phyloP scores from a whole-genome alignment of 2,888 invertebrate genomes.

The Pachydiplax longipennis region DNA sequence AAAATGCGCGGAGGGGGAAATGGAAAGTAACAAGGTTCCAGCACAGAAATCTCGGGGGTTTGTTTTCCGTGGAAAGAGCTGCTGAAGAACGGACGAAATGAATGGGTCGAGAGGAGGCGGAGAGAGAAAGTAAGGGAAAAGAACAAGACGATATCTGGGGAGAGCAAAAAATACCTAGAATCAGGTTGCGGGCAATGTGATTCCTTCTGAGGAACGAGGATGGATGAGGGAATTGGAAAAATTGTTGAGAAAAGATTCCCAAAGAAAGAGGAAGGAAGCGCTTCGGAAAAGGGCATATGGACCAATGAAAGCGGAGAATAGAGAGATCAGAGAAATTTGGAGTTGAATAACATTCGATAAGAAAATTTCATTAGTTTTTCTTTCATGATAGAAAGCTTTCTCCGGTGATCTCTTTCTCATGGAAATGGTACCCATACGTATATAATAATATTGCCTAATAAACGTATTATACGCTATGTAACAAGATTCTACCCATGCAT shows the following conservation, averaged over 20 bases:
- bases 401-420: too few species aligned
- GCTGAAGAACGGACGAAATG: neutral
- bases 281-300: neutral
- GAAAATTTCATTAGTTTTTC: too few species aligned
- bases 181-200: neutral
- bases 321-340: neutral
- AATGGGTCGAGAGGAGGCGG: neutral
- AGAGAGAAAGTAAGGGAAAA: neutral
- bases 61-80: too few species aligned
- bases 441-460: too few species aligned
- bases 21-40: neutral
- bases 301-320: neutral
- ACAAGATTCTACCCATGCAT: too few species aligned
- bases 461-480: too few species aligned
- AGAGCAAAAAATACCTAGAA: constrained; percentile 4
- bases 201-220: neutral
- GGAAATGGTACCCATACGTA: too few species aligned
- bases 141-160: neutral
- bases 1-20: neutral
- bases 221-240: neutral
- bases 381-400: too few species aligned
- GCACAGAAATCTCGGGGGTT: too few species aligned
- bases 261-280: neutral
- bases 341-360: too few species aligned
- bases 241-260: neutral